Percentiles rank a stretch among this genome's conserved stretches.
These are phyloP conservation scores for Diuraphis noxia DNA, from an alignment of 1,140 invertebrate species.

Conservation along the genomic window DNA sequence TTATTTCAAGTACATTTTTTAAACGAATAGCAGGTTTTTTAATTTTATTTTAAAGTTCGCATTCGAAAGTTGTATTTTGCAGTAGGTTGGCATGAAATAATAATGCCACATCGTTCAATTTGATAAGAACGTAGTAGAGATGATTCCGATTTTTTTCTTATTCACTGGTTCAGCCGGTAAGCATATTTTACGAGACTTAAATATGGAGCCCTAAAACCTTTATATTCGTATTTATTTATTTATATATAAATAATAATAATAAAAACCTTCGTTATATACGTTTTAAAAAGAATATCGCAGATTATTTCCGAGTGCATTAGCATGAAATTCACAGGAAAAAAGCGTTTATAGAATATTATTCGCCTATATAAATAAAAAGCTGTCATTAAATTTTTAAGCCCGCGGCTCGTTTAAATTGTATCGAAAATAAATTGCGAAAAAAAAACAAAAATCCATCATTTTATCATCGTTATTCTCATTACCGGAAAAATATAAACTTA, in stretches of 20 bases:
- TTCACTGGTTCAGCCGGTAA: background rate
- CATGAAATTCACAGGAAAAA: background rate
- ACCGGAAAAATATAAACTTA: background rate
- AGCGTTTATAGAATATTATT: conserved; percentile 11
- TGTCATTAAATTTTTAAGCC: background rate
- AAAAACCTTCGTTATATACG: background rate
- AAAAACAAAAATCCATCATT: background rate
- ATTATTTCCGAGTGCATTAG: conserved; percentile 17
- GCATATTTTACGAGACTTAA: background rate
- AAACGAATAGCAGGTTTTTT: background rate
- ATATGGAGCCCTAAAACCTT: background rate
- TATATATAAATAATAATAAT: conserved; percentile 9
- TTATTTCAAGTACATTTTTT: no score
- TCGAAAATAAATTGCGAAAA: background rate
- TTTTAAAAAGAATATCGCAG: background rate
- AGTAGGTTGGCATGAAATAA: background rate
- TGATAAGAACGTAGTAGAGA: background rate
- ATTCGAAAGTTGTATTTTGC: background rate
- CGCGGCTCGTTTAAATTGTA: background rate
- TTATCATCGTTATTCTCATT: conserved; percentile 6
- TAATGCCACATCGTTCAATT: background rate
- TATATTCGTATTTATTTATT: background rate
- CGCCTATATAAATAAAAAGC: conserved; percentile 2
- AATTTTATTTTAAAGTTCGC: background rate
- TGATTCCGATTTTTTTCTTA: background rate